A percentile compares a stretch with the other conserved stretches of the same genome.
phyloP scores from a whole-genome alignment of 2,888 invertebrate genomes.

The Palloptera scutellata region DNA sequence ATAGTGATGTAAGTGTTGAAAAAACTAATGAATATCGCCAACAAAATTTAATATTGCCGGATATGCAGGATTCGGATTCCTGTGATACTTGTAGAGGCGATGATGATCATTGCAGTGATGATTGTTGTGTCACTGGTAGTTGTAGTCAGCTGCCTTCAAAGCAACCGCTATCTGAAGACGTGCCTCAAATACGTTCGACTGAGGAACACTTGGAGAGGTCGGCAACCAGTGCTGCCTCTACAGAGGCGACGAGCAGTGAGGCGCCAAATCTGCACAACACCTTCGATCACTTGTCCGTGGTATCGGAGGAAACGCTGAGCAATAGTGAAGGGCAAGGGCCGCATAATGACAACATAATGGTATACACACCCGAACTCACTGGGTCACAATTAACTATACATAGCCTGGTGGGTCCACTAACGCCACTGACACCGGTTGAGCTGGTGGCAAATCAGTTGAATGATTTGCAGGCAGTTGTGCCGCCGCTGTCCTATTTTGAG shows the following conservation, averaged over 20 bases:
- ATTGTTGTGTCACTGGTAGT: slow-evolving; percentile 51
- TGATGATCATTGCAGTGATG: slow-evolving; percentile 51
- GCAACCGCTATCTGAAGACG: slow-evolving; percentile 64
- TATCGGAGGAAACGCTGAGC: slow-evolving; percentile 74
- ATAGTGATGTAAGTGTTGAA: slow-evolving; percentile 54
- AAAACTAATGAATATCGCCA: not conserved
- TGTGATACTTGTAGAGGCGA: slow-evolving; percentile 60
- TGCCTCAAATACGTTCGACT: slow-evolving; percentile 2
- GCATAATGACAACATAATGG: slow-evolving; percentile 46
- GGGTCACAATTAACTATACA: slow-evolving; percentile 52
- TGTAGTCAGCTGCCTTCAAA: slow-evolving; percentile 46
- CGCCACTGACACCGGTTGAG: slow-evolving; percentile 59
- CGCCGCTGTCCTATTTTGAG: slow-evolving; percentile 63
- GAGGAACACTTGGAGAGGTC: too few relatives aligned
- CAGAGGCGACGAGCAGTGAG: slow-evolving; percentile 21
- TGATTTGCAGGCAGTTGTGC: slow-evolving; percentile 60
- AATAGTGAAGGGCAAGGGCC: slow-evolving; percentile 53
- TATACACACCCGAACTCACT: slow-evolving; percentile 47
- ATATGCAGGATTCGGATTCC: slow-evolving; percentile 59
- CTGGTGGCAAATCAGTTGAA: slow-evolving; percentile 56
- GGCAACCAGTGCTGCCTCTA: slow-evolving; percentile 6
- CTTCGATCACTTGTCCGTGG: slow-evolving; percentile 79
- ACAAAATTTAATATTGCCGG: not conserved
- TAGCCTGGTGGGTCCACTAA: slow-evolving; percentile 51
- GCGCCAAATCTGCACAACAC: slow-evolving; percentile 32